These are phyloP conservation scores for Urosaurus nigricauda DNA, from an alignment of 2,797 vertebrate genomes.

Conservation along the genomic window DNA sequence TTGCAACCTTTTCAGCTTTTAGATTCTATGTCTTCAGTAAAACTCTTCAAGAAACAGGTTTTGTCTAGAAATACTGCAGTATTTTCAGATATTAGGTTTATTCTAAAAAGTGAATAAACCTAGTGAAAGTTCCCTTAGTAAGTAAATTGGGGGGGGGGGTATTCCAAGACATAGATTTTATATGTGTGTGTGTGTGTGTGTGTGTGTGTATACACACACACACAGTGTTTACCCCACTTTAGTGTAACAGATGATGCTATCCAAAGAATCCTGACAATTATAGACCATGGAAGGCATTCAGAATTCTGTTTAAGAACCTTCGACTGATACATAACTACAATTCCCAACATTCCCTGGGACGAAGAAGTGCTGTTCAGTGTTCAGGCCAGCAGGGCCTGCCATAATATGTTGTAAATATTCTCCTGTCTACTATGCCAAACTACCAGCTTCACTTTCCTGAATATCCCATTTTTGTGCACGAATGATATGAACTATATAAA, in stretches of 20 bases:
- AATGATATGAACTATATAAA: neutral
- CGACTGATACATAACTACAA: neutral
- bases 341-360: neutral
- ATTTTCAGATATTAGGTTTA: neutral
- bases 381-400: neutral
- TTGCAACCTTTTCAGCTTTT: too few species aligned
- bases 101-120: too few species aligned
- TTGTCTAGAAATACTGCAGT: neutral
- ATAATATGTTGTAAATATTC: neutral
- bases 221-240: conserved; percentile 13
- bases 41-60: neutral
- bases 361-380: neutral
- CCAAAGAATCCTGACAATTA: neutral
- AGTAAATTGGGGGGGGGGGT: neutral
- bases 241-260: neutral
- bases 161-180: too few species aligned
- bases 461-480: neutral
- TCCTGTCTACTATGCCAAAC: neutral
- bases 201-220: too few species aligned
- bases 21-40: neutral
- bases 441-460: neutral
- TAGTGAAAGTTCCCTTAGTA: neutral
- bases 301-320: neutral
- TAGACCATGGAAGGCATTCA: neutral
- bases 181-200: too few species aligned